Percentiles rank a stretch among this genome's conserved stretches.
These are phyloP conservation scores for Aphidius ervi DNA, from an alignment of 1,140 invertebrate species.

Conservation along the genomic window DNA sequence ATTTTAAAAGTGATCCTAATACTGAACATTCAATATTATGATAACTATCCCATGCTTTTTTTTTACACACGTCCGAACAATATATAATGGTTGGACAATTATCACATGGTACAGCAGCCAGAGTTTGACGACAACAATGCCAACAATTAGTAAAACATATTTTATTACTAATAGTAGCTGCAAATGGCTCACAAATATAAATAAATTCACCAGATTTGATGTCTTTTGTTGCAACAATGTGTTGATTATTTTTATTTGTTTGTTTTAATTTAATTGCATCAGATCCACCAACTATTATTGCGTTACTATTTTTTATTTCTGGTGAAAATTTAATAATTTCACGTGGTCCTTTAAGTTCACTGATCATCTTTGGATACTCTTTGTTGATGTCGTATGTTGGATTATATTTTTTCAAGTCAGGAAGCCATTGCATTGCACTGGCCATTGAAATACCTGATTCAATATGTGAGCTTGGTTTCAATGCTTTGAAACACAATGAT, in stretches of 20 bases:
- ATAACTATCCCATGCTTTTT: constrained; percentile 58
- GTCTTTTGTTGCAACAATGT: constrained; percentile 61
- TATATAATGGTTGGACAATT: constrained; percentile 63
- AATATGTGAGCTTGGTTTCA: too few species aligned
- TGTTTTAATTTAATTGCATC: constrained; percentile 58
- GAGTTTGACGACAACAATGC: constrained; percentile 65
- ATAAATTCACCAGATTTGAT: constrained; percentile 73
- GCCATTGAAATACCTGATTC: too few species aligned
- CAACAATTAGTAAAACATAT: constrained; percentile 65
- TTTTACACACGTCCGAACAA: constrained; percentile 67
- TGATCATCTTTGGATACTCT: too few species aligned
- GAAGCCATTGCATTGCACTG: too few species aligned
- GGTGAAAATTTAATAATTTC: too few species aligned
- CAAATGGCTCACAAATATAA: constrained; percentile 73
- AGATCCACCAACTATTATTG: constrained; percentile 57
- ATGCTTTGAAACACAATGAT: too few species aligned
- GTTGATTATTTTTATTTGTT: constrained; percentile 55
- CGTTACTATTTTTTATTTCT: constrained; percentile 26
- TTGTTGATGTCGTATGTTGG: too few species aligned
- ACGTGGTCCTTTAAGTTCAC: too few species aligned
- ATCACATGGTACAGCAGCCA: constrained; percentile 62
- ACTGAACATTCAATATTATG: constrained; percentile 49
- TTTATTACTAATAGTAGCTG: constrained; percentile 60
- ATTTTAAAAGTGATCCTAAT: constrained; percentile 64
- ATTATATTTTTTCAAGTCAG: too few species aligned